Conservation (phyloP, 2,113 vertebrate genomes). For the Gymnogyps californianus region DNA sequence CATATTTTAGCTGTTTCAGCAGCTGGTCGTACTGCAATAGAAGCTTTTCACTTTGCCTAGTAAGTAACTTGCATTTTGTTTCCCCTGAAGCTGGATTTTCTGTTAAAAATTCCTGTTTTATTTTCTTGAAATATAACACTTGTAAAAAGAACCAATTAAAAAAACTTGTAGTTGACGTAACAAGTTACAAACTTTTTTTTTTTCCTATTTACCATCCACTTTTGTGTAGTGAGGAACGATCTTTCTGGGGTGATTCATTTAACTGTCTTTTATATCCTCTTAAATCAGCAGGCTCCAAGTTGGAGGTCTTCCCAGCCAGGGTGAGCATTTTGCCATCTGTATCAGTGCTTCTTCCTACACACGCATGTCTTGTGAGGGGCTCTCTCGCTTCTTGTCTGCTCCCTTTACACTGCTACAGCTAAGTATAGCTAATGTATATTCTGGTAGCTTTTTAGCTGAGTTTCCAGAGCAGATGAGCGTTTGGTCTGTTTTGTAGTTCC, state of each 20-base stretch:
- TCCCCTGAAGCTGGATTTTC: background rate
- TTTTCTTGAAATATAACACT: background rate
- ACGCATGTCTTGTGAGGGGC: background rate
- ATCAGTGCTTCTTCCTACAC: background rate
- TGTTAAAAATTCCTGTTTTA: background rate
- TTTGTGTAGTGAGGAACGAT: background rate
- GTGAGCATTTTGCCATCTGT: conserved; percentile 4
- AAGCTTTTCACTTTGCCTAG: background rate
- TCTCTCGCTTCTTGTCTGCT: background rate
- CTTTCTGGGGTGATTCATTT: conserved; percentile 24
- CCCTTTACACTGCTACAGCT: background rate
- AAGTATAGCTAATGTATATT: background rate
- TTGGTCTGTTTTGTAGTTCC: background rate
- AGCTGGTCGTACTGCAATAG: background rate
- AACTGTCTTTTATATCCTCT: background rate
- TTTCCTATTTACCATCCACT: background rate
- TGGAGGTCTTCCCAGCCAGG: conserved; percentile 24
- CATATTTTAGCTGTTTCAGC: background rate
- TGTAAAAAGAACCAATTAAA: background rate
- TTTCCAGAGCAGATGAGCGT: background rate
- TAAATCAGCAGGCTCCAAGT: background rate
- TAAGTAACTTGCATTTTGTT: background rate
- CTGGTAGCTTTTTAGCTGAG: background rate
- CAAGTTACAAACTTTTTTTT: background rate
- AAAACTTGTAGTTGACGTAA: background rate